These are phyloP conservation scores for Gymnocheta viridis DNA, from an alignment of 2,888 invertebrate species.

Conservation along the genomic window DNA sequence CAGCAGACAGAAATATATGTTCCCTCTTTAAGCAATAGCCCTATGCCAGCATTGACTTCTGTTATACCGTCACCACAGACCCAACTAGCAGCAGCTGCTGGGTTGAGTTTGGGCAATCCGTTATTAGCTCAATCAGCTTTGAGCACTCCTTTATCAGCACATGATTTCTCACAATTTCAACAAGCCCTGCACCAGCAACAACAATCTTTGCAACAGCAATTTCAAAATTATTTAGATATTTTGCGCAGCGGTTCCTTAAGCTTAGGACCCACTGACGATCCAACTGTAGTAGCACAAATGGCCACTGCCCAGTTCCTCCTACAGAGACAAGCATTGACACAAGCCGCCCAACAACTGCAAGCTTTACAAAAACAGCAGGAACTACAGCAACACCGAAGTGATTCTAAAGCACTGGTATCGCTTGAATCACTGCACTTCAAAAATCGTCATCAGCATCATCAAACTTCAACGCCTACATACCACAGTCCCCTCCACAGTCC, in stretches of 20 bases:
- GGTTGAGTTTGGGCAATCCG: conserved; percentile 71
- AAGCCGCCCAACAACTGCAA: conserved; percentile 92
- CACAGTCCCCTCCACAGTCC: conserved; percentile 81
- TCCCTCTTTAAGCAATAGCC: conserved; percentile 42
- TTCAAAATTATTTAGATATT: conserved; percentile 81
- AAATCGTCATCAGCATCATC: conserved; percentile 69
- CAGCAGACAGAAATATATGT: conserved; percentile 64
- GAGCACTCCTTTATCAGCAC: conserved; percentile 75
- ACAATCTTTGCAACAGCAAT: conserved; percentile 81
- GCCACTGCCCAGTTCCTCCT: conserved; percentile 88
- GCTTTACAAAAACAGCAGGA: conserved; percentile 88
- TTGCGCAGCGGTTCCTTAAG: conserved; percentile 78
- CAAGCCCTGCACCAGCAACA: conserved; percentile 81
- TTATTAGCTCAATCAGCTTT: conserved; percentile 67
- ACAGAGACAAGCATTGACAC: conserved; percentile 91
- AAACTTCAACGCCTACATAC: conserved; percentile 79
- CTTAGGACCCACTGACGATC: conserved; percentile 77
- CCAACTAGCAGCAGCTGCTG: conserved; percentile 75
- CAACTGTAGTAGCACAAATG: conserved; percentile 77
- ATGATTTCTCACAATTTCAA: conserved; percentile 80
- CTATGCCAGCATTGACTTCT: conserved; percentile 73
- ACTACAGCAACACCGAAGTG: conserved; percentile 76
- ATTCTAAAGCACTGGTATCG: conserved; percentile 7
- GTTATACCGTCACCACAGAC: conserved; percentile 76
- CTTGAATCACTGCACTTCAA: conserved; percentile 72